A percentile compares a stretch with the other conserved stretches of the same genome.
Evolutionary conservation across 1,140 invertebrate species (phyloP).

Genomic region (Telenomus remus): DNA sequence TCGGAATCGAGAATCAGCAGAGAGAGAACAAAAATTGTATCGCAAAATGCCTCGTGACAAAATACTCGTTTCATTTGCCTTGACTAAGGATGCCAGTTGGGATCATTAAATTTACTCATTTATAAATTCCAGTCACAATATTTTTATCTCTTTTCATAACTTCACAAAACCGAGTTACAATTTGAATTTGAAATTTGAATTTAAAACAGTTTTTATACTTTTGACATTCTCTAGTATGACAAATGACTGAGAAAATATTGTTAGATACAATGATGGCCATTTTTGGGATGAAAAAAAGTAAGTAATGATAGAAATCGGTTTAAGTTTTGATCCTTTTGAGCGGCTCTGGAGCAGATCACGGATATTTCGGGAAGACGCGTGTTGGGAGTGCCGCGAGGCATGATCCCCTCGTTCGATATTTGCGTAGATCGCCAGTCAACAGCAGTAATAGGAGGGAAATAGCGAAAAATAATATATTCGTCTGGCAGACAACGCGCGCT

Average conservation of each 20-base stretch:
- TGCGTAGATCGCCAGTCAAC: slow-evolving; percentile 25
- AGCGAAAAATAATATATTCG: slow-evolving; percentile 65
- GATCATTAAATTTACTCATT: too few species aligned
- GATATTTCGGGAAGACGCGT: slow-evolving; percentile 23
- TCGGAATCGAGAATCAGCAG: slow-evolving; percentile 7
- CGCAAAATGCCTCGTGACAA: slow-evolving; percentile 2
- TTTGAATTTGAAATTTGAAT: too few species aligned
- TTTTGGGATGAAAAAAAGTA: too few species aligned
- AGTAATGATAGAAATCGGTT: too few species aligned
- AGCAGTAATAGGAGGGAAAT: slow-evolving; percentile 54
- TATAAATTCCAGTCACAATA: too few species aligned
- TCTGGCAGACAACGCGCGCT: slow-evolving; percentile 57
- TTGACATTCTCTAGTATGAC: too few species aligned
- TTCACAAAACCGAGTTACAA: too few species aligned
- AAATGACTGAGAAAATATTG: too few species aligned
- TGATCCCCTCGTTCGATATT: slow-evolving; percentile 28
- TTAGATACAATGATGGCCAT: too few species aligned
- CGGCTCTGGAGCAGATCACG: background rate
- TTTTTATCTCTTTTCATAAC: too few species aligned
- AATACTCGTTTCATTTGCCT: slow-evolving; percentile 20
- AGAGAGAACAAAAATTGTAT: slow-evolving; percentile 28
- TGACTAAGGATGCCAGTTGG: background rate
- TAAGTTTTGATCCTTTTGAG: too few species aligned
- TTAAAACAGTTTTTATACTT: too few species aligned
- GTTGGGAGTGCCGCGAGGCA: slow-evolving; percentile 13